phyloP scores from a whole-genome alignment of 1,140 invertebrate genomes.

The Lerema accius region DNA sequence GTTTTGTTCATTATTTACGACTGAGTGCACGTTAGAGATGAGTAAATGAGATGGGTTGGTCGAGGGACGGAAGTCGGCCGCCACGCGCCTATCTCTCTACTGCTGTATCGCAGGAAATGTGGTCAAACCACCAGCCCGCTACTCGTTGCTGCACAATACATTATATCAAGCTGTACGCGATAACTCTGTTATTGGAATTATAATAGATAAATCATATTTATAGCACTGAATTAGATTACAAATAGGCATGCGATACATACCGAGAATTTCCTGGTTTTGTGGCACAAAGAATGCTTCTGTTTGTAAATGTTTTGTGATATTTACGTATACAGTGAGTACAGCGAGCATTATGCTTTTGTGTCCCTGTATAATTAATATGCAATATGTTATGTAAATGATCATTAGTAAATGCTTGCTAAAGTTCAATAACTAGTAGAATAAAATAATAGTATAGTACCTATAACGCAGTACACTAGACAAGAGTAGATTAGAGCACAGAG shows the following conservation, averaged over 20 bases:
- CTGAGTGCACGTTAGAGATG: slow-evolving; percentile 20
- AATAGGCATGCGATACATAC: not conserved
- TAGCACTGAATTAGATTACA: slow-evolving; percentile 9
- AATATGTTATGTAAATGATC: no score
- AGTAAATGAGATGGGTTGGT: slow-evolving; percentile 37
- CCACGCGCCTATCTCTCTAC: slow-evolving; percentile 51
- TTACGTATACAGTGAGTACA: no score
- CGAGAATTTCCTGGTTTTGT: slow-evolving; percentile 9
- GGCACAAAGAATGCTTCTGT: slow-evolving; percentile 6
- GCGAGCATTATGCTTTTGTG: no score
- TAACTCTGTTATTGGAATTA: slow-evolving; percentile 51
- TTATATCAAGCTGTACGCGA: slow-evolving; percentile 47
- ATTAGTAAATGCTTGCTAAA: no score
- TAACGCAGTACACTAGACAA: no score
- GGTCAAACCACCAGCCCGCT: slow-evolving; percentile 52
- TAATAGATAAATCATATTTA: slow-evolving; percentile 29
- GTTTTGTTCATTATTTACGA: slow-evolving; percentile 9
- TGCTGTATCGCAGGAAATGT: slow-evolving; percentile 64
- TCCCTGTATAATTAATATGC: no score
- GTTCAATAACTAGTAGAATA: no score
- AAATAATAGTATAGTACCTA: no score
- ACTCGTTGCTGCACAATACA: slow-evolving; percentile 47
- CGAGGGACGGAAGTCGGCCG: slow-evolving; percentile 54
- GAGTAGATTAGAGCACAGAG: no score
- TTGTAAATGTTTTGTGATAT: no score